Evolutionary conservation across 1,140 invertebrate species (phyloP).

Genomic region (Cepaea nemoralis): DNA sequence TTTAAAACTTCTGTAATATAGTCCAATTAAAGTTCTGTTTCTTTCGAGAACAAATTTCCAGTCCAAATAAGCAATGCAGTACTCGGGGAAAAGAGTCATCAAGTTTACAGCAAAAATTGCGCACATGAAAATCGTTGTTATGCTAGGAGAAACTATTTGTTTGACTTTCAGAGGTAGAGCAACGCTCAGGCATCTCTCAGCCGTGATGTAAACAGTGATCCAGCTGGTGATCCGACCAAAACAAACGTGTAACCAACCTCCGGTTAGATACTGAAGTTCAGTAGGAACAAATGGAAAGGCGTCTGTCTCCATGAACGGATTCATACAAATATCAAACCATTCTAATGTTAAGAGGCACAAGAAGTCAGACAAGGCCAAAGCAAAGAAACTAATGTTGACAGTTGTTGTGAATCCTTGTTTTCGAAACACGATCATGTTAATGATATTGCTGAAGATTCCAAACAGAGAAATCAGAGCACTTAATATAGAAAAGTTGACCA

Average conservation of each 20-base stretch:
- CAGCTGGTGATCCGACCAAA: conserved; percentile 8
- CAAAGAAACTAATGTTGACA: background rate
- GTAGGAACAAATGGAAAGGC: background rate
- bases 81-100: background rate
- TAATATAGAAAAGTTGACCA: background rate
- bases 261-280: conserved; percentile 5
- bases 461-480: background rate
- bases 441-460: background rate
- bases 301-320: background rate
- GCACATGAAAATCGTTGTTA: background rate
- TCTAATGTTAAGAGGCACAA: background rate
- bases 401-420: background rate
- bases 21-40: conserved; percentile 10
- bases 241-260: conserved; percentile 1
- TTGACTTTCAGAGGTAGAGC: conserved; percentile 13
- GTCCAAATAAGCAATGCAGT: background rate
- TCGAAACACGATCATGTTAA: conserved; percentile 12
- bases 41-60: background rate
- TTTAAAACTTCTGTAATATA: background rate
- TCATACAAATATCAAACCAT: background rate
- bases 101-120: background rate
- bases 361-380: background rate
- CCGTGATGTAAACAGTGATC: background rate
- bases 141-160: background rate
- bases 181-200: conserved; percentile 9